phyloP scores from a whole-genome alignment of 2,888 invertebrate species.

The Schizotus pectinicornis region DNA sequence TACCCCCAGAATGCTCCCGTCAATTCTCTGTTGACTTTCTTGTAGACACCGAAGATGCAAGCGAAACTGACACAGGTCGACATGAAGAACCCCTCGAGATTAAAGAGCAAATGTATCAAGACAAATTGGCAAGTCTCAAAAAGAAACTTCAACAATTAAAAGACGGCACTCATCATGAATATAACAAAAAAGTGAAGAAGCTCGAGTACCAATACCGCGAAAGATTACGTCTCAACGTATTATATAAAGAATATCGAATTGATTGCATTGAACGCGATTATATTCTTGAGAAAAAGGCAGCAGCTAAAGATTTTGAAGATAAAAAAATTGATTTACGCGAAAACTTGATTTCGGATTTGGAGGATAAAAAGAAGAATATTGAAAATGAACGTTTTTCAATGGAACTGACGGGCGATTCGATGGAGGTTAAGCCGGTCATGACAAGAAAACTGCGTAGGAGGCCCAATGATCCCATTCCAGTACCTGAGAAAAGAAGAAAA shows the following conservation, averaged over 20 bases:
- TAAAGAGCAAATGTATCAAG: conserved; percentile 90
- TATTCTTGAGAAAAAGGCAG: conserved; percentile 84
- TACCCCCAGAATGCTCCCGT: background rate
- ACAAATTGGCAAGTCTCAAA: conserved; percentile 86
- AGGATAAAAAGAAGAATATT: conserved; percentile 88
- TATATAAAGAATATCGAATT: conserved; percentile 78
- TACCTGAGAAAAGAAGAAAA: conserved; percentile 86
- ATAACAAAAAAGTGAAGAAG: conserved; percentile 78
- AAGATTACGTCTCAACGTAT: conserved; percentile 76
- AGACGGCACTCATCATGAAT: conserved; percentile 87
- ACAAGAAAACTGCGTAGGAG: conserved; percentile 90
- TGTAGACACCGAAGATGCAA: conserved; percentile 94
- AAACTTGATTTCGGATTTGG: conserved; percentile 87
- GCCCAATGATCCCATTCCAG: conserved; percentile 92
- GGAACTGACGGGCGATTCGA: conserved; percentile 89
- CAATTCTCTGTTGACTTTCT: background rate
- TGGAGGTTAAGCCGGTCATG: conserved; percentile 94
- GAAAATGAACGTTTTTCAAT: conserved; percentile 86
- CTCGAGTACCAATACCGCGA: conserved; percentile 84
- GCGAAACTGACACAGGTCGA: conserved; percentile 90
- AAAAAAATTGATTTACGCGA: conserved; percentile 91
- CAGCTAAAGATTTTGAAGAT: conserved; percentile 92
- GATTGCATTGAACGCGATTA: conserved; percentile 90
- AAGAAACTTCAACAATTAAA: conserved; percentile 89
- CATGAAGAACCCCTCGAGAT: conserved; percentile 83